Evolutionary conservation across 2,113 vertebrate genomes (phyloP).

Genomic region (Tympanuchus pallidicinctus): DNA sequence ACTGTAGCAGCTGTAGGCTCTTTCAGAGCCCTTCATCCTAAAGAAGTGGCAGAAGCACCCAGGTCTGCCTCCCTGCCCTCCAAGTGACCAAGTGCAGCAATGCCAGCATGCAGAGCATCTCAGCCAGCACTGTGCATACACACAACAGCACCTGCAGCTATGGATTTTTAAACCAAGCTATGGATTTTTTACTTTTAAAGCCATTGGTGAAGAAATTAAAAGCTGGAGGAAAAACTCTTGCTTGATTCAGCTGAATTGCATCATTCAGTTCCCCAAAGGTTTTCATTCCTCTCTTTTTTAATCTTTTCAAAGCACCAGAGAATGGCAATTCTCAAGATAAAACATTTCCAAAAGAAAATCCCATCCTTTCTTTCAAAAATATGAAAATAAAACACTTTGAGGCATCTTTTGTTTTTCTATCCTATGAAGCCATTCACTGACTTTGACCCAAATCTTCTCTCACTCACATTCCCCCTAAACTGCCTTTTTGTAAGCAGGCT

Average conservation of each 20-base stretch:
- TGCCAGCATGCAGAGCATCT: neutral
- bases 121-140: neutral
- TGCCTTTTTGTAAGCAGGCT: neutral
- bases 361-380: constrained; percentile 16
- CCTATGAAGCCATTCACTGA: neutral
- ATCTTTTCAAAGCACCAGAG: constrained; percentile 15
- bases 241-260: neutral
- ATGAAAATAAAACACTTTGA: constrained; percentile 29
- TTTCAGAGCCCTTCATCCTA: neutral
- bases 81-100: rapidly evolving
- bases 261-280: neutral
- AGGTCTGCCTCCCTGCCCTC: neutral
- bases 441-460: constrained; percentile 37
- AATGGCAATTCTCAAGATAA: constrained; percentile 4
- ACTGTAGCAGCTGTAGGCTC: neutral
- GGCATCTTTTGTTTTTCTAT: neutral
- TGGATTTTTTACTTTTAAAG: neutral
- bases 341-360: constrained; percentile 10
- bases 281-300: constrained; percentile 22
- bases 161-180: neutral
- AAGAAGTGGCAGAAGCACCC: neutral
- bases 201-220: neutral
- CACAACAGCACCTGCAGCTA: neutral
- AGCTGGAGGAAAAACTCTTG: neutral
- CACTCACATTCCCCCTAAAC: neutral